Evolutionary conservation across 2,888 invertebrate species (phyloP), one percentile per base, ranked within the genome.

Genomic region (Augochlorella aurata): DNA sequence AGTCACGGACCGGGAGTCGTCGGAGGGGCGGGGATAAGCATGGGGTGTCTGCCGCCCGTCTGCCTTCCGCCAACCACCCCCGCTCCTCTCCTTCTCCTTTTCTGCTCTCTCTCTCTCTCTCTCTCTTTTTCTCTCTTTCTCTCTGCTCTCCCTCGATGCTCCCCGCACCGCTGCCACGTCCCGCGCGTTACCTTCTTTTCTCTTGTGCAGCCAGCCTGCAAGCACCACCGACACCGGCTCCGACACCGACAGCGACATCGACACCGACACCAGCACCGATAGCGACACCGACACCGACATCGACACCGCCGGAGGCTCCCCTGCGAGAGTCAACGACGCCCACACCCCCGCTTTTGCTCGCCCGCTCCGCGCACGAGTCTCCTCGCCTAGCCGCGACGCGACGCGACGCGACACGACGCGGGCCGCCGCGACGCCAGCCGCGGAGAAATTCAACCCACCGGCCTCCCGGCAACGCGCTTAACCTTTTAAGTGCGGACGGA

Each of bases 31-130:
- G 89, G 89, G 89, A 90, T 92, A 92, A 92, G 91, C 91, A 91
- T 88, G 90, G 91, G 90, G 90, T 92, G 93, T 93, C 93, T 93
- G 93, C 92, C 93, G 92, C 91, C 92, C 90, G 93, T 93, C 93
- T 93, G 93, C 92, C 91, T 91, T 92, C 91, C 90, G 90, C 92
- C 90, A 90, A 88, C 87, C 90, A 85, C 83, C 83, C 86, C 24
- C 69, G 68, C 77, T 75, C 70, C 10, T 80, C 85, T 81, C 79
- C 82, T 66, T 81, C 84, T 65, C 84, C 77, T 71, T 81, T 70
- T 73, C 70, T 76, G 71, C 68, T 72, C 77, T 77, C 65, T 67
- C 38, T 93, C 93, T 92, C 93, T 92, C 91, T 91, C 91, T 91
- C 38, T 38, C 38, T 67, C 38, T 93, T 92, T 92, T 93, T 92